These are phyloP conservation scores for Picathartes gymnocephalus DNA, from an alignment of 2,113 vertebrate species.

Conservation along the genomic window DNA sequence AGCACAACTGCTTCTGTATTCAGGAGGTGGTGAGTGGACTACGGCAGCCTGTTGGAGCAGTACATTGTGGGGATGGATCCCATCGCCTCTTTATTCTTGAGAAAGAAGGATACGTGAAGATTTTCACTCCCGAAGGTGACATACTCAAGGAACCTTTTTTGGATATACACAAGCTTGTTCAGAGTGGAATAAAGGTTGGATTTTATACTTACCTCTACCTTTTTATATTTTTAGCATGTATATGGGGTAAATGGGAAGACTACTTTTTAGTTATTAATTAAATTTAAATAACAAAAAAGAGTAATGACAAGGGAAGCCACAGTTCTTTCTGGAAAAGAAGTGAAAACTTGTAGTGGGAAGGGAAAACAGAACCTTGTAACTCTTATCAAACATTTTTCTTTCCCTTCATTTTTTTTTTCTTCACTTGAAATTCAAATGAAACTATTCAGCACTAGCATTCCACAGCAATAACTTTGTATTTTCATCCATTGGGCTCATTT, in stretches of 20 bases:
- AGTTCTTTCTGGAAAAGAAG: neutral
- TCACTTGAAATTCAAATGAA: neutral
- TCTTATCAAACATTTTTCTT: neutral
- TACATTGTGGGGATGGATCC: constrained; percentile 91
- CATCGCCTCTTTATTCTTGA: constrained; percentile 96
- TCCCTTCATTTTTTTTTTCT: neutral
- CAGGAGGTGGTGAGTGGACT: constrained; percentile 92
- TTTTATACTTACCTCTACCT: constrained; percentile 56
- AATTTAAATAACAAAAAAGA: neutral
- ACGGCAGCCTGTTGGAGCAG: constrained; percentile 85
- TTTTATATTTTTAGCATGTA: constrained; percentile 2
- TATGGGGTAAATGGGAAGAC: neutral
- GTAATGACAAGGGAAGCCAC: neutral
- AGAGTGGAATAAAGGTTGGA: constrained; percentile 96
- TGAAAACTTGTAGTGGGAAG: neutral
- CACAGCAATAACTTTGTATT: neutral
- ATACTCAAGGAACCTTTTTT: constrained; percentile 94
- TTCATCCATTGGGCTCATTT: neutral
- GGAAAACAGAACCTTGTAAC: neutral
- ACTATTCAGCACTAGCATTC: neutral
- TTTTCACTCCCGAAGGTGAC: constrained; percentile 86
- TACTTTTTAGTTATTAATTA: neutral
- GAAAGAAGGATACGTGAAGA: constrained; percentile 94
- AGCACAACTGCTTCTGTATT: constrained; percentile 97
- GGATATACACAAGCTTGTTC: constrained; percentile 98